phyloP scores from a whole-genome alignment of 2,888 invertebrate genomes.

The Morpho achilles region DNA sequence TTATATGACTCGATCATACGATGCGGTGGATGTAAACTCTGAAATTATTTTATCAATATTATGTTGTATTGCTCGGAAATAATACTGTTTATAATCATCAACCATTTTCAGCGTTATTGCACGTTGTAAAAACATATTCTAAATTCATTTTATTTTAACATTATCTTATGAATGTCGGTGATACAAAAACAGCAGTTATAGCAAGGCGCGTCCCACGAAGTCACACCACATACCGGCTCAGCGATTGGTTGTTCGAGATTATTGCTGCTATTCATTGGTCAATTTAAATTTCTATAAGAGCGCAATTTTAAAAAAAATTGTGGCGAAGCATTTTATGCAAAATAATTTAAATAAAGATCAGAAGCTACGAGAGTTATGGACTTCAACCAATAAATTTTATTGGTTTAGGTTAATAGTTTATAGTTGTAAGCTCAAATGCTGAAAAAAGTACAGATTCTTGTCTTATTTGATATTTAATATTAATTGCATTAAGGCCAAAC shows the following conservation, averaged over 20 bases:
- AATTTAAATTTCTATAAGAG: slow-evolving; percentile 31
- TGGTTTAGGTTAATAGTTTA: no score
- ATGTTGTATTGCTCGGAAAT: slow-evolving; percentile 9
- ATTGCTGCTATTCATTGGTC: slow-evolving; percentile 49
- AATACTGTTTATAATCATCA: slow-evolving; percentile 6
- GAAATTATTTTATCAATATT: slow-evolving; percentile 44
- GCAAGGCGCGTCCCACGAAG: slow-evolving; percentile 58
- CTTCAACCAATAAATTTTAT: no score
- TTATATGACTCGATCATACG: slow-evolving; percentile 75
- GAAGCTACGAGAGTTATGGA: no score
- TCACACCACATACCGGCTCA: slow-evolving; percentile 67
- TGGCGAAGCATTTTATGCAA: not conserved
- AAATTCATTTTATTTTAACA: not conserved
- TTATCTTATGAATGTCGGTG: slow-evolving; percentile 13
- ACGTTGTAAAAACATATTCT: not conserved
- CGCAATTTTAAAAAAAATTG: slow-evolving; percentile 44
- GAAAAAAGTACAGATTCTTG: no score
- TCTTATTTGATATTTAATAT: no score
- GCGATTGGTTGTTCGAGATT: slow-evolving; percentile 52
- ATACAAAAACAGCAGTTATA: slow-evolving; percentile 7
- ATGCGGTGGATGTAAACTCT: slow-evolving; percentile 65
- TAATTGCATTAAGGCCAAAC: no score
- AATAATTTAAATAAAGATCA: no score
- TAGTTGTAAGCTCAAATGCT: no score
- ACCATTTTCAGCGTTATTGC: slow-evolving; percentile 3